These are phyloP conservation scores for Oenanthe oenanthe DNA, from an alignment of 2,113 vertebrate species.

Conservation along the genomic window DNA sequence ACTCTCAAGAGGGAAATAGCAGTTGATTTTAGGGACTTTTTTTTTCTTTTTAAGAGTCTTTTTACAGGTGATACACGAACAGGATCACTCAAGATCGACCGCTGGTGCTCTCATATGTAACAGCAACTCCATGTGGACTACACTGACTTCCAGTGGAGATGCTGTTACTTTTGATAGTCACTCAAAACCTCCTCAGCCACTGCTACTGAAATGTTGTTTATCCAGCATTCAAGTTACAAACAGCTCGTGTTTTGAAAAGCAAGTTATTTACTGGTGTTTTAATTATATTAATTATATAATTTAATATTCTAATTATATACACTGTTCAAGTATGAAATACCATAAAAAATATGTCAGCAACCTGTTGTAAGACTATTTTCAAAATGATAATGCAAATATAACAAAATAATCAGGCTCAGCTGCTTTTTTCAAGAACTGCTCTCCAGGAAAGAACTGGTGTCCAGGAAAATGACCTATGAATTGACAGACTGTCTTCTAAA, in stretches of 20 bases:
- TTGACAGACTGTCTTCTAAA: conserved; percentile 75
- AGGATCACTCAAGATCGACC: neutral
- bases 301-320: neutral
- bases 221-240: neutral
- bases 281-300: neutral
- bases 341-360: neutral
- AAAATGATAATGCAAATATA: neutral
- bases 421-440: neutral
- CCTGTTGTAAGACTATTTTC: neutral
- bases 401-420: neutral
- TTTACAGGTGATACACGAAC: neutral
- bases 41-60: neutral
- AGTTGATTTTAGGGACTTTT: neutral
- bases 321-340: neutral
- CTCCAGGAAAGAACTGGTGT: conserved; percentile 70
- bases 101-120: conserved; percentile 78
- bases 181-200: conserved; percentile 36
- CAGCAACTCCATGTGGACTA: conserved; percentile 86
- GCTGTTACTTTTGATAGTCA: conserved; percentile 81
- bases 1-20: neutral
- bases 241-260: neutral
- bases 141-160: conserved; percentile 79
- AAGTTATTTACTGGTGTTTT: neutral
- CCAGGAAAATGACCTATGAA: conserved; percentile 86
- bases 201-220: neutral